phyloP scores from a whole-genome alignment of 1,140 invertebrate species.

The Drosophila kurseongensis region DNA sequence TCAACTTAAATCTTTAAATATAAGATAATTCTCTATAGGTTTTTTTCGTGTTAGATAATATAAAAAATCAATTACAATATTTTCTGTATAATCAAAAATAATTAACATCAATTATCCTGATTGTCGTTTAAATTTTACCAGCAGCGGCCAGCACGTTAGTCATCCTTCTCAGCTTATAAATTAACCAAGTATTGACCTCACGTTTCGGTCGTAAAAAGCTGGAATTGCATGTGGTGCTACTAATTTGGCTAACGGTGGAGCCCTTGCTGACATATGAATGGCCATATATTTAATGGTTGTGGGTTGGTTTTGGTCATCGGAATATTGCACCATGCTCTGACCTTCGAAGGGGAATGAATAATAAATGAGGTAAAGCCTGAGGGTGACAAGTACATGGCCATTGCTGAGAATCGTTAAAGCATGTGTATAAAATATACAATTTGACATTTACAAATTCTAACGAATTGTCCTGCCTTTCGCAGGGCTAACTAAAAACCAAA shows the following conservation, averaged over 20 bases:
- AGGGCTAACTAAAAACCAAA: not conserved
- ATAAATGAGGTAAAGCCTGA: slow-evolving; percentile 17
- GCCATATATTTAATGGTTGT: slow-evolving; percentile 7
- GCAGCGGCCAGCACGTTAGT: not conserved
- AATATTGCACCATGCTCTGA: slow-evolving; percentile 12
- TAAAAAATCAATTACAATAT: too few species aligned
- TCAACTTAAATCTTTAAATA: too few species aligned
- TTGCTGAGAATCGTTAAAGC: slow-evolving; percentile 7
- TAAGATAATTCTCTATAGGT: too few species aligned
- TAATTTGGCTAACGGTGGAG: slow-evolving; percentile 40
- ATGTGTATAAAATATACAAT: too few species aligned
- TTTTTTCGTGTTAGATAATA: not conserved
- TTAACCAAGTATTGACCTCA: slow-evolving; percentile 38
- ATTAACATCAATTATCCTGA: not conserved
- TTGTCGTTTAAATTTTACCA: not conserved
- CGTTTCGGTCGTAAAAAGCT: slow-evolving; percentile 49
- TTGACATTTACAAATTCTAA: not conserved
- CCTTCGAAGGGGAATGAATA: slow-evolving; percentile 23
- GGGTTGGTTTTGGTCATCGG: slow-evolving; percentile 14
- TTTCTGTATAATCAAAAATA: not conserved
- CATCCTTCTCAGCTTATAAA: slow-evolving; percentile 29
- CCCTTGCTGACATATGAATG: slow-evolving; percentile 26
- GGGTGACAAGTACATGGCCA: slow-evolving; percentile 19
- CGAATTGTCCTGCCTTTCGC: not conserved
- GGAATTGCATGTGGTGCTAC: slow-evolving; percentile 47